Base-by-base conservation (phyloP, 2,797 vertebrate species). In the Silurus lanzhouensis region DNA sequence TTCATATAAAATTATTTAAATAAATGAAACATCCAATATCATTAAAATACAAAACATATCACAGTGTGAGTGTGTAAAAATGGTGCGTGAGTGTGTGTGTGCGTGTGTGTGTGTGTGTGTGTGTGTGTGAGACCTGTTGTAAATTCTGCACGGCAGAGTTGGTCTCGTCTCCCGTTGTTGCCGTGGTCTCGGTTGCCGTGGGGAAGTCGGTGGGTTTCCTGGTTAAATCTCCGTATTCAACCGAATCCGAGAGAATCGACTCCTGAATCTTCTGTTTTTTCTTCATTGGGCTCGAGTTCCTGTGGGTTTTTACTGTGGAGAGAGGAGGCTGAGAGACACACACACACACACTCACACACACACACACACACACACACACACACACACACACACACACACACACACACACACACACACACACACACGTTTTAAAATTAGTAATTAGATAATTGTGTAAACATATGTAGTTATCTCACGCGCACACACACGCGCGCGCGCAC, bases 71-170 rank as follows among this genome's bases (percentile, higher is more conserved):
- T 38, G 48, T 52, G 48, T 10, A 31, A 31, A n/a, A 31, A 31
- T 31, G 48, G 48, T 48, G 48, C 6, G n/a, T n/a, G n/a, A n/a
- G n/a, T n/a, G n/a, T n/a, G n/a, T n/a, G n/a, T n/a, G n/a, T n/a
- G n/a, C n/a, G 22, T 63, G 31, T 14, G 2, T 15, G 2, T 12
- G 14, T 15, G 5, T 31, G 14, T 25, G 25, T 60, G 20, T 25
- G 9, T 64, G 22, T 0, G 14, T 2, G 0, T 60, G 91, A 68
- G 78, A 98, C 98, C 97, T 99, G 98, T 55, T 99, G 98, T 91
- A 99, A 98, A 84, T 97, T 99, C 94, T 99, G 97, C 85, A 99
- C 98, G 0, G 98, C 98, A 0, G 97, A 99, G 88, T 96, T 97
- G 0, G 97, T 99, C 90, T 96, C 95, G 2, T 99, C 98, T 0